These are phyloP conservation scores for Drosophila falleni DNA, from an alignment of 2,888 invertebrate genomes.

Conservation along the genomic window DNA sequence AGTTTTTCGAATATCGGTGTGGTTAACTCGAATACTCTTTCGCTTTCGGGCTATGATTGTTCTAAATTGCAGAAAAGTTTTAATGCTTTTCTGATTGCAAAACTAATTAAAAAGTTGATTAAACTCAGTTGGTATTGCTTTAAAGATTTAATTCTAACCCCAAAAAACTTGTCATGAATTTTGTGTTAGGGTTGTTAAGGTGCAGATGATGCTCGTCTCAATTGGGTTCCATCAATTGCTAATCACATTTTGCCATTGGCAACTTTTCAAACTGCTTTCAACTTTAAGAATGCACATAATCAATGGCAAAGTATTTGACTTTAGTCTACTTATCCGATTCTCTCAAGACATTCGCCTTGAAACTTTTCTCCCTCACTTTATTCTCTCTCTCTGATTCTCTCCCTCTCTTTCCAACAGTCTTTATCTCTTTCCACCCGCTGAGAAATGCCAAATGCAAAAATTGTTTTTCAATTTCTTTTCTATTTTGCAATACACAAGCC, in stretches of 20 bases:
- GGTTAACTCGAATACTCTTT: conserved; percentile 19
- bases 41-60: conserved; percentile 34
- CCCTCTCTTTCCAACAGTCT: neutral
- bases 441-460: conserved; percentile 68
- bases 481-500: conserved; percentile 63
- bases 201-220: conserved; percentile 8
- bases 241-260: conserved; percentile 48
- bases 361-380: conserved; percentile 19
- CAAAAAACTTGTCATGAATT: conserved; percentile 9
- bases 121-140: conserved; percentile 69
- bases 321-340: conserved; percentile 54
- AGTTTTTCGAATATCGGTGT: conserved; percentile 62
- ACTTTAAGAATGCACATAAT: conserved; percentile 56
- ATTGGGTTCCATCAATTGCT: conserved; percentile 23
- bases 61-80: conserved; percentile 54
- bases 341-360: conserved; percentile 35
- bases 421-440: conserved; percentile 31
- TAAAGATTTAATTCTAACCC: conserved; percentile 54
- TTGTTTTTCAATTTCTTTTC: conserved; percentile 77
- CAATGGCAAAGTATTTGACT: conserved; percentile 65
- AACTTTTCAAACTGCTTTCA: conserved; percentile 39
- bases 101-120: conserved; percentile 79
- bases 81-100: conserved; percentile 70
- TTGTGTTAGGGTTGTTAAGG: conserved; percentile 32
- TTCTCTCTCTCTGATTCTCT: neutral